These are phyloP conservation scores for Drosophila flavopinicola DNA, from an alignment of 2,888 invertebrate species.

Conservation along the genomic window DNA sequence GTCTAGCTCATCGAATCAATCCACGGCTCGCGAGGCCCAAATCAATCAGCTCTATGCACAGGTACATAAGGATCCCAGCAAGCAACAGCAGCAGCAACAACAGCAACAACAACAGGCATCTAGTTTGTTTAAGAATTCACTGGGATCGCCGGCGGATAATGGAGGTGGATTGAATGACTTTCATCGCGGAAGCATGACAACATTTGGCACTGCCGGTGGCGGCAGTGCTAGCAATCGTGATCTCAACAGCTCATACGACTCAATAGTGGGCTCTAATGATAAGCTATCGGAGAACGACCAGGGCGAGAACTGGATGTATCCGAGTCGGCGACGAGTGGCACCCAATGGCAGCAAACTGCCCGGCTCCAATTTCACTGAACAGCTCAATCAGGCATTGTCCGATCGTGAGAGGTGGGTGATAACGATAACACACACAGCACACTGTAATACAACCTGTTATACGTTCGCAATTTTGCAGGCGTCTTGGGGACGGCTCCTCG, in stretches of 20 bases:
- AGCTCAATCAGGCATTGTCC: conserved; percentile 93
- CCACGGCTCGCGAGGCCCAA: conserved; percentile 82
- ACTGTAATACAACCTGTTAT: conserved; percentile 47
- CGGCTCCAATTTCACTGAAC: conserved; percentile 92
- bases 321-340: conserved; percentile 84
- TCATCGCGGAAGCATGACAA: conserved; percentile 82
- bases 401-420: conserved; percentile 90
- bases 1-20: conserved; percentile 73
- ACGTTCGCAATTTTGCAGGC: conserved; percentile 70
- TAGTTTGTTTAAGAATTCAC: conserved; percentile 80
- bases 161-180: conserved; percentile 72
- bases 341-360: conserved; percentile 85
- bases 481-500: conserved; percentile 85
- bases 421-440: conserved; percentile 7
- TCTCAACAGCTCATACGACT: conserved; percentile 85
- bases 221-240: conserved; percentile 81
- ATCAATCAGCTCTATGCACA: conserved; percentile 85
- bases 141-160: conserved; percentile 77
- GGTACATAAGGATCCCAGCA: conserved; percentile 86
- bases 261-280: conserved; percentile 84
- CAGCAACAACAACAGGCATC: conserved; percentile 49
- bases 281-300: conserved; percentile 84
- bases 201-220: conserved; percentile 74
- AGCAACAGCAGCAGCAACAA: conserved; percentile 67
- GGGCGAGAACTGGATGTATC: conserved; percentile 84